Conservation (phyloP, 2,113 vertebrate species). For the Aviceda subcristata region DNA sequence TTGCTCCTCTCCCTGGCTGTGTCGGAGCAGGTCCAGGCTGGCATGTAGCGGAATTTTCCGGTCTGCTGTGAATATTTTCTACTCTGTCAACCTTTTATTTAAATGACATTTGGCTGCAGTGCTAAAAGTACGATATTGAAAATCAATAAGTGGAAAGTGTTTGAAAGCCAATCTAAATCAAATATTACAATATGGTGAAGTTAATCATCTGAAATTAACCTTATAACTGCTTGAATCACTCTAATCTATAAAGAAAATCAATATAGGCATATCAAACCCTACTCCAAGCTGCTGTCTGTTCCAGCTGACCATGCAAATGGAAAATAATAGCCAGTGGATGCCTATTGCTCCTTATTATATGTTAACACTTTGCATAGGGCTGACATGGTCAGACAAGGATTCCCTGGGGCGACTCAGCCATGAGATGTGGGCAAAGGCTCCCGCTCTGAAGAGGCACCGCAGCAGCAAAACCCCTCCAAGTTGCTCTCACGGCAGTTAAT, state of each 20-base stretch:
- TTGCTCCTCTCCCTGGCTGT: background rate
- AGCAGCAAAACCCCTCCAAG: background rate
- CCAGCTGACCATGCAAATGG: background rate
- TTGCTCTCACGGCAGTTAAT: background rate
- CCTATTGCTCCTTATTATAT: background rate
- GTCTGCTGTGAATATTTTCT: constrained; percentile 20
- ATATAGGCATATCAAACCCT: constrained; percentile 54
- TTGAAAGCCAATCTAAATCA: constrained; percentile 79
- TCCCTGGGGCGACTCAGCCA: background rate
- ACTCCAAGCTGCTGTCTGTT: background rate
- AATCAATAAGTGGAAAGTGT: constrained; percentile 77
- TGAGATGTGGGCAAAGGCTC: background rate
- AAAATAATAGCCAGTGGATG: background rate
- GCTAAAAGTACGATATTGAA: constrained; percentile 72
- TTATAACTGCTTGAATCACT: constrained; percentile 72
- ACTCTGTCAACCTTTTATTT: constrained; percentile 30
- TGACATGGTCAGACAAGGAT: background rate
- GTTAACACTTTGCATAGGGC: background rate
- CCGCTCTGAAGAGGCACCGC: background rate
- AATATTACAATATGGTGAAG: constrained; percentile 77
- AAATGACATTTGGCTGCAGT: constrained; percentile 65
- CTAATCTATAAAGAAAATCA: constrained; percentile 73
- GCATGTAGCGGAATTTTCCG: background rate
- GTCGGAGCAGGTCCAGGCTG: background rate
- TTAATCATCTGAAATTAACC: constrained; percentile 84